phyloP scores from a whole-genome alignment of 2,113 vertebrate genomes.

The Salvelinus alpinus region DNA sequence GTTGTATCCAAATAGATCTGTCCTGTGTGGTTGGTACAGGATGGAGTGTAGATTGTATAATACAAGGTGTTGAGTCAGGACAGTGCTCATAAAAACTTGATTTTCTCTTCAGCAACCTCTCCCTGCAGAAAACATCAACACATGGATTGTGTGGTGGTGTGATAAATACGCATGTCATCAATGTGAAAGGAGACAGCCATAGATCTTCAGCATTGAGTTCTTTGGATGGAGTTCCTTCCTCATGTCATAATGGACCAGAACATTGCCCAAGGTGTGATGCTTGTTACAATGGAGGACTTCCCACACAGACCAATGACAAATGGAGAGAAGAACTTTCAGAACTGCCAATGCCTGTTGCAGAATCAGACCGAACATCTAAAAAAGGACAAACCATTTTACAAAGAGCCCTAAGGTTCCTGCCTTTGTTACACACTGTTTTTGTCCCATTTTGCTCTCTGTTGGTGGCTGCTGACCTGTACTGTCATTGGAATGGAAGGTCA shows the following conservation, averaged over 20 bases:
- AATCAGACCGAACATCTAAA: too few relatives aligned
- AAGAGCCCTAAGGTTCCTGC: background rate
- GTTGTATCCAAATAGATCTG: too few relatives aligned
- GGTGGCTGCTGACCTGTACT: background rate
- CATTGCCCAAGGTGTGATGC: background rate
- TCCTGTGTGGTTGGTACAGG: too few relatives aligned
- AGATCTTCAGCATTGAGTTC: too few relatives aligned
- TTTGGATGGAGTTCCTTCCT: background rate
- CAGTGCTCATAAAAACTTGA: too few relatives aligned
- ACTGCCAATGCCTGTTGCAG: background rate
- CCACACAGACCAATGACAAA: background rate
- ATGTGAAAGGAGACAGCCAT: background rate
- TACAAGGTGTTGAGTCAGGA: too few relatives aligned
- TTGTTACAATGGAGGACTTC: background rate
- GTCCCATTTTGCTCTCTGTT: constrained; percentile 1
- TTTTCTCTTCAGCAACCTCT: too few relatives aligned
- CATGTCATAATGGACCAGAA: background rate
- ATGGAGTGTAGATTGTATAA: too few relatives aligned
- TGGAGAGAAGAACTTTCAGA: background rate
- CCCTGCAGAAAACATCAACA: background rate
- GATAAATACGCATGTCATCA: background rate
- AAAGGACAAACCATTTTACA: background rate
- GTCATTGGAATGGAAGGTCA: background rate
- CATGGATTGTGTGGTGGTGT: too few relatives aligned
- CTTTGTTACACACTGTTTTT: background rate